Evolutionary conservation across 2,888 invertebrate species (phyloP).

Genomic region (Autographa gamma): DNA sequence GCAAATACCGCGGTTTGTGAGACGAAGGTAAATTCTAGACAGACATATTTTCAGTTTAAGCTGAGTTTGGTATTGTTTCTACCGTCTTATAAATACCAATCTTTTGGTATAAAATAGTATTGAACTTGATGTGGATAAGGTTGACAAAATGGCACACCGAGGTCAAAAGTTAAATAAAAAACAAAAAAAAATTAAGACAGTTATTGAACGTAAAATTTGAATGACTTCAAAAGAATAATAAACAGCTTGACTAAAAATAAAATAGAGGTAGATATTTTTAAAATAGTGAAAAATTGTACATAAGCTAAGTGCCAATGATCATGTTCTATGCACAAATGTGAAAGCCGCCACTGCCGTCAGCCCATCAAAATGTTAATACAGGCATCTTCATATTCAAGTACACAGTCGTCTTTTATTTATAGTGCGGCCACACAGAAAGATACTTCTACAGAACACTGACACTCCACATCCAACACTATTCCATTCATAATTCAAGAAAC

Average conservation of each 20-base stretch:
- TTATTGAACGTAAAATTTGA: too few relatives aligned
- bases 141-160: too few relatives aligned
- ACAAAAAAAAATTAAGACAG: too few relatives aligned
- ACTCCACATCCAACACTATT: slow-evolving; percentile 9
- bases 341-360: background rate
- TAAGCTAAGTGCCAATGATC: background rate
- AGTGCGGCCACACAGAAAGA: background rate
- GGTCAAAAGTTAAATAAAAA: too few relatives aligned
- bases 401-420: background rate
- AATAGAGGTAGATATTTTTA: too few relatives aligned
- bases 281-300: too few relatives aligned
- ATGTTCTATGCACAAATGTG: background rate
- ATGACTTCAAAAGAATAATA: too few relatives aligned
- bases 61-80: too few relatives aligned
- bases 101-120: too few relatives aligned
- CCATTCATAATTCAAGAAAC: slow-evolving; percentile 14
- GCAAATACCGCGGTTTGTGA: background rate
- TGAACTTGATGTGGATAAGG: too few relatives aligned
- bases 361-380: slow-evolving; percentile 5
- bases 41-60: background rate
- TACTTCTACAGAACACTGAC: background rate
- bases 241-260: too few relatives aligned
- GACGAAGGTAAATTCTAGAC: background rate
- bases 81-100: too few relatives aligned
- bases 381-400: background rate